These are phyloP conservation scores for Drosophila equinoxialis DNA, from an alignment of 1,140 invertebrate species.

Conservation along the genomic window DNA sequence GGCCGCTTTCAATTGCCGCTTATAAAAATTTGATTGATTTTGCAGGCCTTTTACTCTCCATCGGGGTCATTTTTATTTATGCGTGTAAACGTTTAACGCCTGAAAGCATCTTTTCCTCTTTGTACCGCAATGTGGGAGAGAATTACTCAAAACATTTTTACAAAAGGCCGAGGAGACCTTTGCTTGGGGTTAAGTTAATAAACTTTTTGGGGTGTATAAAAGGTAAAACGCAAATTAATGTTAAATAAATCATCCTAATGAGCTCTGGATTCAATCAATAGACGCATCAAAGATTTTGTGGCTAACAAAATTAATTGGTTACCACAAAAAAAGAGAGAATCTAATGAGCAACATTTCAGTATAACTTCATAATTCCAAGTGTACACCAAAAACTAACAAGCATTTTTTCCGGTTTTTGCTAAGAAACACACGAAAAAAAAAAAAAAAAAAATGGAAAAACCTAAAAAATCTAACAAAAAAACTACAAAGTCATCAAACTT, in stretches of 20 bases:
- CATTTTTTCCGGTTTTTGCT: background rate
- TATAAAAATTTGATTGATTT: conserved; percentile 55
- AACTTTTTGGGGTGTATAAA: background rate
- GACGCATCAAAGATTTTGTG: background rate
- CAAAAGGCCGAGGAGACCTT: background rate
- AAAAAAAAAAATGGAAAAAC: background rate
- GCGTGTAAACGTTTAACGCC: conserved; percentile 62
- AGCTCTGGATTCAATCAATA: conserved; percentile 6
- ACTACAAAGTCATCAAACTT: background rate
- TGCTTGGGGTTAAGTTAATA: conserved; percentile 19
- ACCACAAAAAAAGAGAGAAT: background rate
- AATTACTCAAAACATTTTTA: background rate
- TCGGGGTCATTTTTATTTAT: conserved; percentile 51
- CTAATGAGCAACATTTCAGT: background rate
- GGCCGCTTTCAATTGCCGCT: conserved; percentile 45
- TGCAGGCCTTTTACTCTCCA: conserved; percentile 21
- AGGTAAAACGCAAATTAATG: conserved; percentile 23
- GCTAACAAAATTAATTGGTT: conserved; percentile 3
- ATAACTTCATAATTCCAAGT: background rate
- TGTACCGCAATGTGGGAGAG: background rate
- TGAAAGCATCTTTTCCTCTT: conserved; percentile 18
- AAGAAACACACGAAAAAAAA: background rate
- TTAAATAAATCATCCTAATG: conserved; percentile 13
- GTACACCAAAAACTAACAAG: background rate
- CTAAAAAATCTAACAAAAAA: background rate